These are phyloP conservation scores for Ispidina picta DNA, from an alignment of 2,797 vertebrate species.

Conservation along the genomic window DNA sequence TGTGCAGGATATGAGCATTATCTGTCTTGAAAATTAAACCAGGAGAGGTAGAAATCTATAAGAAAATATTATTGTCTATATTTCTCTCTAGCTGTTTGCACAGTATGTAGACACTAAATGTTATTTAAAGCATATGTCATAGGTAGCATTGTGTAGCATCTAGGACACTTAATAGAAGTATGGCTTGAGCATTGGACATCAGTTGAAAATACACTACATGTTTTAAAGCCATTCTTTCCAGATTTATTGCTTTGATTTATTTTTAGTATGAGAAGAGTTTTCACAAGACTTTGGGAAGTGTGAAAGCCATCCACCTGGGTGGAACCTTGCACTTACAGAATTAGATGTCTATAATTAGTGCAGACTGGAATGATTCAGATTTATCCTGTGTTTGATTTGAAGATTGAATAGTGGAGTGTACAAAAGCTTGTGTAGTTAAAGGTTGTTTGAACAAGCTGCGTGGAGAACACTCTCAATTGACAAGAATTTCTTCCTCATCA, in stretches of 20 bases:
- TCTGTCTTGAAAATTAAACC: neutral
- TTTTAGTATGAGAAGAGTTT: neutral
- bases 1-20: neutral
- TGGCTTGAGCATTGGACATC: neutral
- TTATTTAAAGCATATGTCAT: neutral
- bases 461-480: neutral
- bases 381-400: neutral
- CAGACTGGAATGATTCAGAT: neutral
- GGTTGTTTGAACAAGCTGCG: neutral
- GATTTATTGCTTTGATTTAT: too few species aligned
- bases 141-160: neutral
- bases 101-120: neutral
- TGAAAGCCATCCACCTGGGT: neutral
- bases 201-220: neutral
- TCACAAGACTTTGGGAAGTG: neutral
- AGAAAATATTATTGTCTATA: neutral
- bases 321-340: neutral
- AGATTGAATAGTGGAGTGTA: neutral
- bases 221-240: neutral
- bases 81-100: neutral
- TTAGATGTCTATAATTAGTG: neutral
- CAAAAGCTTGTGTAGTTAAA: neutral
- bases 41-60: neutral
- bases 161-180: neutral
- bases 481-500: neutral